Conservation (phyloP, 2,888 invertebrate species). For the Resseliella maxima region DNA sequence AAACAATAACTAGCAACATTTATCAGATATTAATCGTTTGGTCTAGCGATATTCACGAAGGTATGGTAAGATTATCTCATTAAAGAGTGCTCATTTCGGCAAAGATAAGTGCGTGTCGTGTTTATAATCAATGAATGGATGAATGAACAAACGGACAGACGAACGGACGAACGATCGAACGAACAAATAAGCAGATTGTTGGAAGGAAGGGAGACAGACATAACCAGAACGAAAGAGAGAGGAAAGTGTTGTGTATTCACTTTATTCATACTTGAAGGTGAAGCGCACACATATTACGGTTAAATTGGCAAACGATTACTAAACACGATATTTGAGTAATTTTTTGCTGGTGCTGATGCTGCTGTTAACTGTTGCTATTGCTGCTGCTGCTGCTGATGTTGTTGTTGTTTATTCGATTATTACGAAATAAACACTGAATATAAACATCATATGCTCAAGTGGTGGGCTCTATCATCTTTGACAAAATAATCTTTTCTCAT, state of each 20-base stretch:
- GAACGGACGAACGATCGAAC: neutral
- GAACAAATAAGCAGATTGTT: neutral
- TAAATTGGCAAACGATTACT: constrained; percentile 44
- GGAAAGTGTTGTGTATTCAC: neutral
- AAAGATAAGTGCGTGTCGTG: neutral
- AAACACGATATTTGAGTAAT: neutral
- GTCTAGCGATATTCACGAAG: neutral
- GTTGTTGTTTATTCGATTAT: neutral
- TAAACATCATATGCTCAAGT: constrained; percentile 3
- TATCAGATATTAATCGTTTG: neutral
- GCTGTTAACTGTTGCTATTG: neutral
- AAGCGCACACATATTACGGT: constrained; percentile 53
- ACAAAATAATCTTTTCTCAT: constrained; percentile 55
- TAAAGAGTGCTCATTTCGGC: neutral
- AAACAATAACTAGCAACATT: neutral
- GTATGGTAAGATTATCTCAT: neutral
- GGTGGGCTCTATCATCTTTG: neutral
- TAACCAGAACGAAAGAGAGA: neutral
- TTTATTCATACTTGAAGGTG: constrained; percentile 36
- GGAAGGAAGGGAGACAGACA: constrained; percentile 5
- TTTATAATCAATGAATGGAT: neutral
- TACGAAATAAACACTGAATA: neutral
- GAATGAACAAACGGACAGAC: neutral
- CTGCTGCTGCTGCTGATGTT: neutral
- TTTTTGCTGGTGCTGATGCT: neutral